phyloP scores from a whole-genome alignment of 2,888 invertebrate species.

The Hydrotaea diabolus region DNA sequence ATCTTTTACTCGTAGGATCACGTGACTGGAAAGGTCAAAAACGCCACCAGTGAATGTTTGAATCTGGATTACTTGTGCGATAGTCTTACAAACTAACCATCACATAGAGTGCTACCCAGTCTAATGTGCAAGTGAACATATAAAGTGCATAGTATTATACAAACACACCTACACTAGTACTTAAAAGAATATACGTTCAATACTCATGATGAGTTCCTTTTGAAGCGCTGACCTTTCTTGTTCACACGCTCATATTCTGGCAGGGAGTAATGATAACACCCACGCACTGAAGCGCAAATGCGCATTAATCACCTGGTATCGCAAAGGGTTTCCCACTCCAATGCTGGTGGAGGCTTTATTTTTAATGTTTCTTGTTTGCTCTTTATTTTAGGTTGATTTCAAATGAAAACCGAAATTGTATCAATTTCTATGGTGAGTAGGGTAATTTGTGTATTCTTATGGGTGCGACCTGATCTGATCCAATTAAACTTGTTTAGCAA shows the following conservation, averaged over 20 bases:
- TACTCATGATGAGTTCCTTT: not conserved
- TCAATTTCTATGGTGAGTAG: not conserved
- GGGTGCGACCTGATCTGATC: not conserved
- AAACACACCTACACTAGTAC: not conserved
- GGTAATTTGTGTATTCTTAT: not conserved
- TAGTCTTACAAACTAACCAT: no score
- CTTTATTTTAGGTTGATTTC: not conserved
- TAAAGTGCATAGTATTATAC: not conserved
- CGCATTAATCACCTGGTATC: not conserved
- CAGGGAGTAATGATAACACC: constrained; percentile 2
- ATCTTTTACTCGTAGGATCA: no score
- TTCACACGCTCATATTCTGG: not conserved
- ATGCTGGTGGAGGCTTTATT: not conserved
- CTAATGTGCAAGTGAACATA: no score
- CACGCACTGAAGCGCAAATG: not conserved
- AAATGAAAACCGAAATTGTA: not conserved
- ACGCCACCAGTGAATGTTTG: no score
- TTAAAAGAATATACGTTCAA: not conserved
- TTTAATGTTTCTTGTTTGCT: not conserved
- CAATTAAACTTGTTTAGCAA: not conserved
- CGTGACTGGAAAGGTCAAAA: no score
- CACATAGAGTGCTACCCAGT: no score
- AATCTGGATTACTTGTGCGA: no score
- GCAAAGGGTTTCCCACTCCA: not conserved
- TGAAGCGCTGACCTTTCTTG: not conserved